Percentiles rank a stretch among this genome's conserved stretches.
Evolutionary conservation across 2,797 vertebrate genomes (phyloP).

Genomic region (Parauchenoglanis ngamensis): DNA sequence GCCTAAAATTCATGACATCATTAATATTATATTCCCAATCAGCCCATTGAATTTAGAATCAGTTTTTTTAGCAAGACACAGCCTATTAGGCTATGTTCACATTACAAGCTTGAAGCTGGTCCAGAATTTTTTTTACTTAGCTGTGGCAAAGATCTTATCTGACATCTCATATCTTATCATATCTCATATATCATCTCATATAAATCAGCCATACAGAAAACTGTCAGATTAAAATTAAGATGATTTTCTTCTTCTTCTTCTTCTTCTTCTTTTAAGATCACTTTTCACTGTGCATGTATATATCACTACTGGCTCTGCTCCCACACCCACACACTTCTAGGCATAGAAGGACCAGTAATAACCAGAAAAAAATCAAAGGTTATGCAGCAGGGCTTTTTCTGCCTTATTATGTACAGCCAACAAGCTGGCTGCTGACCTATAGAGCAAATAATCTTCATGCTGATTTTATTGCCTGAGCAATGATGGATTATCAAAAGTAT

Average conservation of each 20-base stretch:
- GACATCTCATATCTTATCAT: not conserved
- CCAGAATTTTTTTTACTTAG: not conserved
- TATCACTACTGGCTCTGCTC: not conserved
- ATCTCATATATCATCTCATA: not conserved
- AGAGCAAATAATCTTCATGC: not conserved
- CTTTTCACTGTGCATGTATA: not conserved
- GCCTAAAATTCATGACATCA: slow-evolving; percentile 44
- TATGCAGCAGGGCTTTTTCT: slow-evolving; percentile 11
- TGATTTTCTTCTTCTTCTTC: not conserved
- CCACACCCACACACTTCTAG: not conserved
- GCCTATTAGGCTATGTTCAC: slow-evolving; percentile 1
- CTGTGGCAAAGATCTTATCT: not conserved
- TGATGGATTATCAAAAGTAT: not conserved
- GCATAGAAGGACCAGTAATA: not conserved
- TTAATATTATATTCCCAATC: slow-evolving; percentile 23
- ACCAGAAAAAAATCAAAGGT: not conserved
- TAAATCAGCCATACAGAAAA: not conserved
- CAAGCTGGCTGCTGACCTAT: not conserved
- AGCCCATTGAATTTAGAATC: not conserved
- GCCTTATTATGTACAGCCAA: not conserved
- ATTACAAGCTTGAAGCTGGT: slow-evolving; percentile 18
- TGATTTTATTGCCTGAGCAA: not conserved
- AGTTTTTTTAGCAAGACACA: not conserved
- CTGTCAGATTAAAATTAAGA: not conserved
- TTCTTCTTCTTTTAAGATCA: not conserved